These are phyloP conservation scores for Pemphredon lugubris DNA, from an alignment of 2,888 invertebrate genomes.

Conservation along the genomic window DNA sequence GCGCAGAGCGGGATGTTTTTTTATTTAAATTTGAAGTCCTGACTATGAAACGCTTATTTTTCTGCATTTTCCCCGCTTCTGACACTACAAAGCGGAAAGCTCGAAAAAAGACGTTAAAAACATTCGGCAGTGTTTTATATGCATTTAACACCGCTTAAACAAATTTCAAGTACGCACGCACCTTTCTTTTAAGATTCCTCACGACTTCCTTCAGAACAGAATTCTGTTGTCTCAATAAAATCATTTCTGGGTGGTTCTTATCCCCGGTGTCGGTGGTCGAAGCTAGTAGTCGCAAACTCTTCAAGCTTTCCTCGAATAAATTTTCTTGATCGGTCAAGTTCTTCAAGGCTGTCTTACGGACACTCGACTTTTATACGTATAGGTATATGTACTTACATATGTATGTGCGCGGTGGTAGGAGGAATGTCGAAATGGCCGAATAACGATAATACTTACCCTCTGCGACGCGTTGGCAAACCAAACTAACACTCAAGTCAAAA, in stretches of 20 bases:
- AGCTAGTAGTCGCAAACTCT: slow-evolving; percentile 64
- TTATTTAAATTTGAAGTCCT: too few species aligned
- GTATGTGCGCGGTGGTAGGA: too few species aligned
- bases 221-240: slow-evolving; percentile 67
- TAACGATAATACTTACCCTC: slow-evolving; percentile 60
- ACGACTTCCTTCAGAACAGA: slow-evolving; percentile 64
- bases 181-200: slow-evolving; percentile 66
- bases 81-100: too few species aligned
- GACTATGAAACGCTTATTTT: too few species aligned
- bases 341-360: slow-evolving; percentile 59
- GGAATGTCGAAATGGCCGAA: slow-evolving; percentile 23
- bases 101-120: too few species aligned
- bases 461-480: slow-evolving; percentile 60
- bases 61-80: too few species aligned
- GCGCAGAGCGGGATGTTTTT: too few species aligned
- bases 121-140: too few species aligned
- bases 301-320: slow-evolving; percentile 61
- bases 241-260: slow-evolving; percentile 46
- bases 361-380: too few species aligned
- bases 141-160: too few species aligned
- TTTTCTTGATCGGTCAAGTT: slow-evolving; percentile 57
- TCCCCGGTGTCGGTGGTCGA: slow-evolving; percentile 55
- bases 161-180: slow-evolving; percentile 36
- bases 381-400: too few species aligned
- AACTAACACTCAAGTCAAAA: slow-evolving; percentile 61